Conservation (phyloP, 2,888 invertebrate species). For the Lithophane semibrunnea region DNA sequence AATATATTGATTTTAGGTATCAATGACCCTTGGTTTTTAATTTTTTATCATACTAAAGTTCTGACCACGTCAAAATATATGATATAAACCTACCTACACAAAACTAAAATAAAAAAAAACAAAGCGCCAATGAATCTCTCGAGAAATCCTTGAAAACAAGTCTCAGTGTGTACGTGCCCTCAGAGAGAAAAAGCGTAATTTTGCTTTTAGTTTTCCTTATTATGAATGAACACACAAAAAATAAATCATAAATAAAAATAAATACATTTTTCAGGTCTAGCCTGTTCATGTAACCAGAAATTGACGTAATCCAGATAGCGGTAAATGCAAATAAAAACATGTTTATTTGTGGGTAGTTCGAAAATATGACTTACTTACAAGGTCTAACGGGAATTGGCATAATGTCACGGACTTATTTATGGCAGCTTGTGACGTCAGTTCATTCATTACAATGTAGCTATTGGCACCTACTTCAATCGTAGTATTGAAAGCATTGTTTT, state of each 20-base stretch:
- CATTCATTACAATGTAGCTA: conserved; percentile 33
- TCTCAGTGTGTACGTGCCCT: neutral
- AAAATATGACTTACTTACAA: conserved; percentile 47
- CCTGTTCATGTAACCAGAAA: conserved; percentile 35
- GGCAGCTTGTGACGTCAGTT: conserved; percentile 35
- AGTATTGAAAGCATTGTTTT: conserved; percentile 24
- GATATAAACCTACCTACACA: neutral
- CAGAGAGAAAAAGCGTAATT: neutral
- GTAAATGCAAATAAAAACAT: conserved; percentile 40
- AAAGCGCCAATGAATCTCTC: neutral
- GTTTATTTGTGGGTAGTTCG: conserved; percentile 56
- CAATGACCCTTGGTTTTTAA: neutral
- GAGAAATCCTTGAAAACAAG: neutral
- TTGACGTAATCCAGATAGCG: conserved; percentile 32
- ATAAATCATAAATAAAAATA: conserved; percentile 22
- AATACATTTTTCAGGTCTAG: neutral
- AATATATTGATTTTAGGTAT: neutral
- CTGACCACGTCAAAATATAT: too few species aligned
- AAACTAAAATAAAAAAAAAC: conserved; percentile 7
- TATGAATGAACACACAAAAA: neutral
- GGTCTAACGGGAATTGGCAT: conserved; percentile 51
- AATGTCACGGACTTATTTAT: conserved; percentile 51
- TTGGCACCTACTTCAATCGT: neutral
- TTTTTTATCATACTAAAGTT: neutral
- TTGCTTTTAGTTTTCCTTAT: conserved; percentile 4